phyloP scores from a whole-genome alignment of 2,113 vertebrate species.

The Callopanchax toddi region DNA sequence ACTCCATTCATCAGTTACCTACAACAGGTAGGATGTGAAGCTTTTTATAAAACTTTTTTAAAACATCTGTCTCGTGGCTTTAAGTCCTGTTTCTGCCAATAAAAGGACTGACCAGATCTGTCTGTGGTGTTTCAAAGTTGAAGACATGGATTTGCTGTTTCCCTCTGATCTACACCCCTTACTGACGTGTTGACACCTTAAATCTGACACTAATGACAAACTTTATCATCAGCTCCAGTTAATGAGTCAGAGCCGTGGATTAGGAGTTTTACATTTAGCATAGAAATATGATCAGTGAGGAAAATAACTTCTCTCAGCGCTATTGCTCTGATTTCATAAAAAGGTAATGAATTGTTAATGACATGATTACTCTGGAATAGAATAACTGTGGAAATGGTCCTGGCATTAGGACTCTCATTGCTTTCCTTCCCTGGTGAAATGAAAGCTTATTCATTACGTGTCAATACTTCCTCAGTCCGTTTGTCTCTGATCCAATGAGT shows the following conservation, averaged over 20 bases:
- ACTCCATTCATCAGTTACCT: no score
- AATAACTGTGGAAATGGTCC: conserved; percentile 50
- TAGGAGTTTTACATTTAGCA: conserved; percentile 47
- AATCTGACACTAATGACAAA: conserved; percentile 49
- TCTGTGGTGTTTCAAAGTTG: no score
- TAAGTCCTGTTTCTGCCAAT: no score
- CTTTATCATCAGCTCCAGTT: conserved; percentile 33
- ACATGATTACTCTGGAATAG: conserved; percentile 58
- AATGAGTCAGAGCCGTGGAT: conserved; percentile 55
- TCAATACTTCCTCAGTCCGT: conserved; percentile 48
- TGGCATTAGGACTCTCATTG: conserved; percentile 40
- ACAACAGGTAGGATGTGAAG: no score
- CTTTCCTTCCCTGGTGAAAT: conserved; percentile 36
- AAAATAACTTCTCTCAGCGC: conserved; percentile 50
- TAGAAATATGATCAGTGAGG: conserved; percentile 51
- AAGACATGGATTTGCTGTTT: background rate
- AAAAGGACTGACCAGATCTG: no score
- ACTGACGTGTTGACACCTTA: conserved; percentile 60
- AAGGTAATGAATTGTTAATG: conserved; percentile 71
- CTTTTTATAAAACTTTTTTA: no score
- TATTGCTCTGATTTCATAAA: conserved; percentile 51
- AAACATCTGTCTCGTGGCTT: no score
- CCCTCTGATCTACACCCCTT: conserved; percentile 19
- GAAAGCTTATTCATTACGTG: conserved; percentile 58
- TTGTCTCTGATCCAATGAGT: conserved; percentile 54